Evolutionary conservation across 2,888 invertebrate genomes (phyloP).

Genomic region (Phaedon cochleariae): DNA sequence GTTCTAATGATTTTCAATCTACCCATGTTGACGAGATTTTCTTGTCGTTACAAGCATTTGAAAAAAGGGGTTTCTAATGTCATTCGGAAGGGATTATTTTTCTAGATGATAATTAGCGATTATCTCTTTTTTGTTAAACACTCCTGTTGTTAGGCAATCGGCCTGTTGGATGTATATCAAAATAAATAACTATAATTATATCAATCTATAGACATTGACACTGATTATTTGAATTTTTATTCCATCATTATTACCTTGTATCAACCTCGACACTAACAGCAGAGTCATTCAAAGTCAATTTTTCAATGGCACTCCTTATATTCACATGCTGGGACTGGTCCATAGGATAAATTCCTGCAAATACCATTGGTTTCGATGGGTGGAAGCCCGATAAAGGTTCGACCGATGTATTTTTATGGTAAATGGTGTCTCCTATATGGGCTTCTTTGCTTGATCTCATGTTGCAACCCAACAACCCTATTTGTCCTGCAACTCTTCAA

Average conservation of each 20-base stretch:
- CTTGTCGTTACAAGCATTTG: too few species aligned
- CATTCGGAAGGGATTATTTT: too few species aligned
- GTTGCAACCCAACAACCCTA: conserved; percentile 86
- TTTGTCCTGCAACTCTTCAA: conserved; percentile 84
- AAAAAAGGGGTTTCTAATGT: too few species aligned
- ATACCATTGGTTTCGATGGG: conserved; percentile 81
- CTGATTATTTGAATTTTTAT: too few species aligned
- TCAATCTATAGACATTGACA: too few species aligned
- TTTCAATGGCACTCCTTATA: conserved; percentile 85
- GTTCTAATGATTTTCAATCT: too few species aligned
- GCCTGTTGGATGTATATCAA: too few species aligned
- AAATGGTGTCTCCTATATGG: conserved; percentile 79
- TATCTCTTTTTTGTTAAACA: too few species aligned
- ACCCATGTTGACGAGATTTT: too few species aligned
- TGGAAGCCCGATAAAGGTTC: conserved; percentile 72
- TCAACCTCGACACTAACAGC: conserved; percentile 86
- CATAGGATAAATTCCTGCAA: conserved; percentile 89
- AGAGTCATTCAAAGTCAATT: conserved; percentile 92
- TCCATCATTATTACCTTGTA: conserved; percentile 80
- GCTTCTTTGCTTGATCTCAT: conserved; percentile 80
- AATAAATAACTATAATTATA: too few species aligned
- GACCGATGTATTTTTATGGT: conserved; percentile 65
- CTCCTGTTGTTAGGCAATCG: too few species aligned
- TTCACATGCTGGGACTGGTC: conserved; percentile 85
- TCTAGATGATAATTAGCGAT: too few species aligned